Evolutionary conservation across 2,113 vertebrate genomes (phyloP), one percentile per base, ranked within the genome.

Genomic region (Origma solitaria): DNA sequence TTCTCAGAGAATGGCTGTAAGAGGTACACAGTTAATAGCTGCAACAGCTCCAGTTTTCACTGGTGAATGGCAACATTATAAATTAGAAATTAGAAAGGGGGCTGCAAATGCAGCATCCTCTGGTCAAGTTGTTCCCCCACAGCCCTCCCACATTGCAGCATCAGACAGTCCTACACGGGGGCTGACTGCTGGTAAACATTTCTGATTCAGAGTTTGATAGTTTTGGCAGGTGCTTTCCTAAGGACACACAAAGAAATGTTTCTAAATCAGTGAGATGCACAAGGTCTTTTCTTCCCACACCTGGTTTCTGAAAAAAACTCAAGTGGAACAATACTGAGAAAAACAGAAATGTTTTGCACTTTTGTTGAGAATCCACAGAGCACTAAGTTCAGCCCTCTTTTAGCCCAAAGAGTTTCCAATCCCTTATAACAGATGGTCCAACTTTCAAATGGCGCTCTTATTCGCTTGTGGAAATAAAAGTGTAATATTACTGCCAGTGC

Each of bases 81-180:
- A 86, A 69, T 4, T n/a, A n/a, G n/a, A n/a, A n/a, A n/a, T n/a
- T n/a, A n/a, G 3, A 42, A 86, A 64, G 10, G 24, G 21, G 49
- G 42, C 72, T 73, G 58, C 25, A 81, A 53, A 70, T 9, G 45
- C 37, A 82, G 64, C 31, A 28, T 13, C 24, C 58, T 31, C 37
- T 66, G 44, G 9, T 19, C 38, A 62, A 35, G 10, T 6, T 54
- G 6, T n/a, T 81, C 28, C 30, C 30, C 23, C 13, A 31, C 20
- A 61, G 58, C 21, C 35, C 40, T 61, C 47, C 47, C 78, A 8
- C 2, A 2, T 0, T 1, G 19, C 33, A 40, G 12, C 15, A 12
- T 44, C 61, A 56, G 33, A 10, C 2, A 2, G 54, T 15, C 42
- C 22, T 58, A 18, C 0, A 0, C 2, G 13, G 15, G 40, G 11